Conservation (phyloP, 2,888 invertebrate species). For the Mechanitis messenoides region DNA sequence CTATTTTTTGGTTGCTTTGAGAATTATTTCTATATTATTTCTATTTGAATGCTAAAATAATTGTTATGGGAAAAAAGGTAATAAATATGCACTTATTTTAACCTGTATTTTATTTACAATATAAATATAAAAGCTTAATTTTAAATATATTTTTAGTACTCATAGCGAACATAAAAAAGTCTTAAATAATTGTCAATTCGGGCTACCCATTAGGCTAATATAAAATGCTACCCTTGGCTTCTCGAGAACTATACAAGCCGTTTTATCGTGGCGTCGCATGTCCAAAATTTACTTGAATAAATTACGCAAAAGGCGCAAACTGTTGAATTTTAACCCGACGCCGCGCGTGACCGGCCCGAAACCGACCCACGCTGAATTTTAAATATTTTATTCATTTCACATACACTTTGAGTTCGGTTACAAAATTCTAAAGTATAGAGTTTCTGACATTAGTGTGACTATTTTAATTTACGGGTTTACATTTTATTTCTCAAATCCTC, state of each 20-base stretch:
- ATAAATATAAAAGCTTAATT: not conserved
- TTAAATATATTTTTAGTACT: no score
- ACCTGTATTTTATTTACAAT: no score
- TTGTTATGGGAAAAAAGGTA: no score
- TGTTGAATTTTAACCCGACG: constrained; percentile 59
- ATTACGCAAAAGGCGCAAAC: constrained; percentile 59
- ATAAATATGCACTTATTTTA: no score
- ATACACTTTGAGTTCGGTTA: constrained; percentile 9
- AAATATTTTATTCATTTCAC: constrained; percentile 31
- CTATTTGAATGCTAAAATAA: no score
- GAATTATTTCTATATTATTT: no score
- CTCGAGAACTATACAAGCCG: constrained; percentile 45
- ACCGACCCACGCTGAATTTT: constrained; percentile 31
- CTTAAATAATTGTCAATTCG: constrained; percentile 21
- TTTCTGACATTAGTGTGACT: no score
- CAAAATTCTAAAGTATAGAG: constrained; percentile 18
- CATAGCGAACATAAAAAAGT: constrained; percentile 11
- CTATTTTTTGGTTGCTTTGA: no score
- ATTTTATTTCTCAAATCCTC: no score
- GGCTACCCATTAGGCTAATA: constrained; percentile 25
- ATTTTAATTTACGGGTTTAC: no score
- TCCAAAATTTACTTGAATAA: constrained; percentile 71
- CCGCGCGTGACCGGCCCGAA: constrained; percentile 33
- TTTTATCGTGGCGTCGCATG: constrained; percentile 55
- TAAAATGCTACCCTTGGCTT: constrained; percentile 26